Conservation (phyloP, 2,797 vertebrate genomes). For the Margarornis squamiger region DNA sequence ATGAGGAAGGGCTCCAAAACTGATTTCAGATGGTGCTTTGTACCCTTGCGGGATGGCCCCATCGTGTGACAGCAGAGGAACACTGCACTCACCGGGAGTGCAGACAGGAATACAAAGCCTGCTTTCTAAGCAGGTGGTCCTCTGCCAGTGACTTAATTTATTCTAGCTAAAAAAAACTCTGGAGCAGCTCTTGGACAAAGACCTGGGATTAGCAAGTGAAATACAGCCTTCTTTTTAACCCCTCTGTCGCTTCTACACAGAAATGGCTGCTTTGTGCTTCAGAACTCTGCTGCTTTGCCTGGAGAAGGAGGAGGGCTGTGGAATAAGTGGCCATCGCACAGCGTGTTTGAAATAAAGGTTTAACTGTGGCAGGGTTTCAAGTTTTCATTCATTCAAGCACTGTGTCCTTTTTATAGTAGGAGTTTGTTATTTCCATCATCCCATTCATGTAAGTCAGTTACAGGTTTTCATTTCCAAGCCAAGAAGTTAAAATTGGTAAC, state of each 20-base stretch:
- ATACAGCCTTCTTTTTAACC: slow-evolving; percentile 35
- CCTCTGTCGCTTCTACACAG: neutral
- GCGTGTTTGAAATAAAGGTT: neutral
- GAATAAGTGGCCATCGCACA: neutral
- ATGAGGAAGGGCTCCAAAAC: neutral
- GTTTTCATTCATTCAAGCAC: neutral
- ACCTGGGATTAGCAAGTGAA: slow-evolving; percentile 45
- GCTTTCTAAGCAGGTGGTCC: slow-evolving; percentile 56
- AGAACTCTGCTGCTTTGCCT: neutral
- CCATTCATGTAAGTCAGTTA: neutral
- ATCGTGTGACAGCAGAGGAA: slow-evolving; percentile 12
- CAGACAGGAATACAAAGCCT: neutral
- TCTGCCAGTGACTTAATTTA: slow-evolving; percentile 46
- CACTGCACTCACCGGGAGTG: neutral
- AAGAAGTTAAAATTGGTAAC: neutral
- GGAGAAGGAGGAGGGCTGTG: neutral
- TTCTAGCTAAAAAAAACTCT: neutral
- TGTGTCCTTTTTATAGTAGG: neutral
- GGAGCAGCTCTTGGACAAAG: slow-evolving; percentile 39
- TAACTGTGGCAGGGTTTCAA: slow-evolving; percentile 1
- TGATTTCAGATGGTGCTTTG: neutral
- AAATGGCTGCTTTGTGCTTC: neutral
- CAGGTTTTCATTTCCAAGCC: neutral
- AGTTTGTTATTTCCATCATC: neutral
- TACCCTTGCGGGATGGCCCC: slow-evolving; percentile 40